Percentiles rank a stretch among this genome's conserved stretches.
Evolutionary conservation across 64 coral and sea anemone genomes (phyloP).

Genomic region (Porites lutea): DNA sequence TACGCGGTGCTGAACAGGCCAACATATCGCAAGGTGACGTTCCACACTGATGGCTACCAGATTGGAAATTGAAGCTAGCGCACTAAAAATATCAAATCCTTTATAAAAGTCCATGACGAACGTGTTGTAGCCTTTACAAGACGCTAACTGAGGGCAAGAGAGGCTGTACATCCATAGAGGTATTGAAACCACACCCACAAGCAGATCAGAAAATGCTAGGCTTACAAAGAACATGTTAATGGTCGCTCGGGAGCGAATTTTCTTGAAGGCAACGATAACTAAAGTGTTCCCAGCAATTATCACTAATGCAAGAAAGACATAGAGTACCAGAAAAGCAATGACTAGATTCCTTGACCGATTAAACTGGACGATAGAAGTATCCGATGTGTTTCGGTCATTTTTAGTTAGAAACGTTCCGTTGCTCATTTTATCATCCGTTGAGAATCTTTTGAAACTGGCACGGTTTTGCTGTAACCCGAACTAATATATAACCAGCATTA

Average conservation of each 20-base stretch:
- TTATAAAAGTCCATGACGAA: not conserved
- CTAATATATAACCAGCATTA: not conserved
- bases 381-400: not conserved
- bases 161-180: conserved; percentile 54
- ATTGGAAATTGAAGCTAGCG: conserved; percentile 56
- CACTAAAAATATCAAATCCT: conserved; percentile 60
- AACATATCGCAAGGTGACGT: conserved; percentile 30
- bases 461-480: not conserved
- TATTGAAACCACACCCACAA: conserved; percentile 54
- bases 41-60: conserved; percentile 58
- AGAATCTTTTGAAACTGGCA: too few species aligned
- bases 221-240: conserved; percentile 70
- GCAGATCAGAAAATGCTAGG: conserved; percentile 53
- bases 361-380: not conserved
- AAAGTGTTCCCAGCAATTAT: conserved; percentile 51
- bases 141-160: conserved; percentile 13
- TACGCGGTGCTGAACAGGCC: conserved; percentile 9
- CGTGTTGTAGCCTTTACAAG: not conserved
- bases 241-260: conserved; percentile 6
- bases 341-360: conserved; percentile 21
- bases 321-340: conserved; percentile 15
- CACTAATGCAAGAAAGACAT: conserved; percentile 41
- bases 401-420: not conserved
- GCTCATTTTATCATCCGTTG: not conserved
- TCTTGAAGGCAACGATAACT: conserved; percentile 48